Evolutionary conservation across 2,113 vertebrate genomes (phyloP), one percentile per base, ranked within the genome.

Genomic region (Aspiorhynchus laticeps): DNA sequence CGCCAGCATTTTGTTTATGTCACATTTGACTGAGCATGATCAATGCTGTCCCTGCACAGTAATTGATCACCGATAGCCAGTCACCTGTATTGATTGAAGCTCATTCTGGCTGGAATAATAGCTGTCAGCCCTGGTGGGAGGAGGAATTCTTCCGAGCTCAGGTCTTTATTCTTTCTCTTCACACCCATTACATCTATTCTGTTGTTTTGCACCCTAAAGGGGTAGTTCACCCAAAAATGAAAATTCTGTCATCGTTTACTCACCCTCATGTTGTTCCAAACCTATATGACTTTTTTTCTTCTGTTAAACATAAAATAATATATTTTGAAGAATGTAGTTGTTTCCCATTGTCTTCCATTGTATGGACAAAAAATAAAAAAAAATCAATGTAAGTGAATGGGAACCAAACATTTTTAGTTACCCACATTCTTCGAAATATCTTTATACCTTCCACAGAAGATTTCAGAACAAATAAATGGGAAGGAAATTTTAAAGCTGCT

Each of bases 1-100:
- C 71, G 80, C 21, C 14, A 41, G 43, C 87, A 86, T 92, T 92
- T 94, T 93, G 92, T 94, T 95, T 92, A 91, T 93, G 94, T 94
- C 94, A 93, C 92, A 94, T 93, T 91, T 94, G 94, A 94, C 91
- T 91, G 92, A 93, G 91, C 88, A 69, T 90, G 91, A 94, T 95
- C 95, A 93, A 95, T 94, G 88, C 87, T 79, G 91, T 89, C 92
- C 90, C 90, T 91, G 90, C 91, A 91, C 90, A 91, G 92, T 94
- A 93, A 95, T 93, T 93, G 93, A 95, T 95, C 93, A 93, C 93
- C 93, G 89, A 93, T 93, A 91, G 73, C 84, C 90, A 87, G 56
- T 94, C 92, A 92, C 90, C 51, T 33, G 71, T 91, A 94, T 94
- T 80, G 93, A 94, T 88, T 74, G 76, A 61, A 73, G 83, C 91